phyloP scores from a whole-genome alignment of 1,140 invertebrate species.

The Brachionus sp. region DNA sequence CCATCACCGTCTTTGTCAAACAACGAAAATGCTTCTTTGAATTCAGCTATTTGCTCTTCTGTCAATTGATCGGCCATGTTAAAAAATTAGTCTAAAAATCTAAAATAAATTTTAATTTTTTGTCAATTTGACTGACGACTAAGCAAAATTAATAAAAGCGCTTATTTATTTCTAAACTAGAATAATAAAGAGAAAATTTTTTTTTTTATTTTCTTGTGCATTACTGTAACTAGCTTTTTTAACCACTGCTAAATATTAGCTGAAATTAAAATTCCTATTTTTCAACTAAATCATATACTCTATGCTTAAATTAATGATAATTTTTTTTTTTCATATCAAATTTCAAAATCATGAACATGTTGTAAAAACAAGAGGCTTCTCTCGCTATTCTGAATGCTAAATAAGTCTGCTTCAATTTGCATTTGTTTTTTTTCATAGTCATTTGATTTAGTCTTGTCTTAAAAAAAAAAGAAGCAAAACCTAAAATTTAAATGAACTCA shows the following conservation, averaged over 20 bases:
- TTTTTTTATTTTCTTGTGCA: neutral
- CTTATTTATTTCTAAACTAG: neutral
- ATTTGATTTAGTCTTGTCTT: neutral
- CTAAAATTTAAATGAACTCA: neutral
- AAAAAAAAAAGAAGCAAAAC: neutral
- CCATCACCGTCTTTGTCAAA: conserved; percentile 99
- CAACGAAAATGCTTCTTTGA: conserved; percentile 98
- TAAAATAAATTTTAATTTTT: neutral
- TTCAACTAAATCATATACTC: neutral
- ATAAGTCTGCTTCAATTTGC: neutral
- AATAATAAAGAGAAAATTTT: neutral
- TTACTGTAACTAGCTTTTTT: neutral
- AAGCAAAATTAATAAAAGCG: neutral
- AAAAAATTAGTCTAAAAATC: neutral
- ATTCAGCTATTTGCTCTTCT: conserved; percentile 96
- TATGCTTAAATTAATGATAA: neutral
- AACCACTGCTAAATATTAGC: neutral
- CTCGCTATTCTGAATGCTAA: neutral
- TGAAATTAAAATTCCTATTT: neutral
- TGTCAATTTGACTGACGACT: neutral
- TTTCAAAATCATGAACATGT: neutral
- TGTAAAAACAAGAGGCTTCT: neutral
- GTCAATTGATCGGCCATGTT: conserved; percentile 86
- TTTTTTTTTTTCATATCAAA: neutral
- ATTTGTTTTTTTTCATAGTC: neutral